Evolutionary conservation across 2,113 vertebrate species (phyloP).

Genomic region (Geothlypis trichas): DNA sequence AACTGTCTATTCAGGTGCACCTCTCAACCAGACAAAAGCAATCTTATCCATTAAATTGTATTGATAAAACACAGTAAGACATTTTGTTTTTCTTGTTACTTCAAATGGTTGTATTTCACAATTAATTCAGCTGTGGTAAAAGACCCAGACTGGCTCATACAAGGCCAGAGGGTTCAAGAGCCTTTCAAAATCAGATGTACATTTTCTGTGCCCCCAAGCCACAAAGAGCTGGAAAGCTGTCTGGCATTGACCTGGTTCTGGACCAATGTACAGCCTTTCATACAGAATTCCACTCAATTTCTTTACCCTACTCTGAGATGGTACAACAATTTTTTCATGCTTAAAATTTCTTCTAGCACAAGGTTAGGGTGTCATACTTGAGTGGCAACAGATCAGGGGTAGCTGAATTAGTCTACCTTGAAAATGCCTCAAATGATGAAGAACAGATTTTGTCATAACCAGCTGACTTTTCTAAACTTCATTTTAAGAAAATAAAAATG

Average conservation of each 20-base stretch:
- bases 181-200: background rate
- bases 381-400: background rate
- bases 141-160: background rate
- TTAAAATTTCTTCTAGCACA: background rate
- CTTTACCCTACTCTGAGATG: background rate
- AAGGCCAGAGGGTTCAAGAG: background rate
- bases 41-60: slow-evolving; percentile 9
- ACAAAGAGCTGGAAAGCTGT: background rate
- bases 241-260: slow-evolving; percentile 26
- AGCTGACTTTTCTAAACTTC: background rate
- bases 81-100: background rate
- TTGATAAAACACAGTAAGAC: background rate
- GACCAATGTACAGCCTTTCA: background rate
- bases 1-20: background rate
- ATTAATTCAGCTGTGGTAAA: background rate
- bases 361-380: background rate
- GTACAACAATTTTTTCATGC: background rate
- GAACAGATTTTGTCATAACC: background rate
- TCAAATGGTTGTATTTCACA: background rate
- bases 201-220: background rate
- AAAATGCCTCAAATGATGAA: background rate
- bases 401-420: background rate
- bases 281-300: slow-evolving; percentile 27
- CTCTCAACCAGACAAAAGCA: slow-evolving; percentile 14
- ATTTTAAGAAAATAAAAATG: background rate